Base-by-base conservation (phyloP, 2,888 invertebrate species). In the Subacronicta megacephala region DNA sequence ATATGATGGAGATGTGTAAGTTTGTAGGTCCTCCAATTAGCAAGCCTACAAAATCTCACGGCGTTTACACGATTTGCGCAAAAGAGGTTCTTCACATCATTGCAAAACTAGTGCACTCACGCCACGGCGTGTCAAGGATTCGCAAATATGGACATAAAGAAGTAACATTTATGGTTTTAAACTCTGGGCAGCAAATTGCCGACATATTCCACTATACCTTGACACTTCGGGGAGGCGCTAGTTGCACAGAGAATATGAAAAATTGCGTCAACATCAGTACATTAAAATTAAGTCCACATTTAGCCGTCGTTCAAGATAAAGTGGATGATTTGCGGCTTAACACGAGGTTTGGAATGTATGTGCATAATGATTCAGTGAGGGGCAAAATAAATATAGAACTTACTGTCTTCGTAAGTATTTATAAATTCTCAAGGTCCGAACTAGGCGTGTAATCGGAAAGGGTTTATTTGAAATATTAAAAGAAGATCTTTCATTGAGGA, bases 81-180 rank as follows among this genome's bases (percentile, higher is more conserved):
- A 54, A 50, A 33, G 37, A 16, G 37, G 33, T 43, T 51, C 67
- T 26, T 38, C 60, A 42, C 9, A 12, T 26, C 12, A 36, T 67
- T 67, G 23, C 62, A 18, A 54, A 50, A 43, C 16, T 38, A 17
- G 35, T 50, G 62, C 53, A 53, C 45, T 43, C 17, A 26, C 41
- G 29, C 33, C 15, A 41, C 3, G 37, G 0, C 18, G 12, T 62
- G 62, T 68, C 64, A 68, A 68, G 68, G 64, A n/a, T 37, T 3
- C 6, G 5, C 23, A 5, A 7, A 17, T 40, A 44, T 40, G 46
- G 36, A 20, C 36, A 44, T 40, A 51, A n/a, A 26, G 4, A 26
- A 10, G 26, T 26, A 26, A 10, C 10, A 26, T 10, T 26, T 26
- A 26, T 26, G 26, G 26, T 2, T 3, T 16, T 29, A 17, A 5